Evolutionary conservation across 2,888 invertebrate species (phyloP).

Genomic region (Psococerastis gibbosa): DNA sequence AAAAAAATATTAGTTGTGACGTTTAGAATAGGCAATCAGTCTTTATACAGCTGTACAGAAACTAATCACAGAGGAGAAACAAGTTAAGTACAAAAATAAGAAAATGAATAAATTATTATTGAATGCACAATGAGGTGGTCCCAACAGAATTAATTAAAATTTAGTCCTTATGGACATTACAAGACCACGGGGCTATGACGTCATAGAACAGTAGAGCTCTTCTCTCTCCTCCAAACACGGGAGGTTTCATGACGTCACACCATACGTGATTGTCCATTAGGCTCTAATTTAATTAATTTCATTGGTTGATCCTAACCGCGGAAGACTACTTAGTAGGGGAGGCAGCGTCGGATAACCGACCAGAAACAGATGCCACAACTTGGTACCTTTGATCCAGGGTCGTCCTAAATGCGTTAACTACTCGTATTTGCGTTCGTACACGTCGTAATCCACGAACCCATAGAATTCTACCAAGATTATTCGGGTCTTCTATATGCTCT

Average conservation of each 20-base stretch:
- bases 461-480: constrained; percentile 37
- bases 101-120: neutral
- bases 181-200: no score
- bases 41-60: neutral
- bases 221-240: no score
- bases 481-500: constrained; percentile 11
- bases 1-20: neutral
- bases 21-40: neutral
- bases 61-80: neutral
- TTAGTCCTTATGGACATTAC: no score
- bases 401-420: constrained; percentile 18
- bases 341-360: neutral
- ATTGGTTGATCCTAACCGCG: no score
- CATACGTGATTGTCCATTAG: no score
- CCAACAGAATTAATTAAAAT: no score
- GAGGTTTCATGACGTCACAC: no score
- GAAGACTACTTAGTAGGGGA: neutral
- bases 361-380: neutral
- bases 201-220: no score
- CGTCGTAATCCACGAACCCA: constrained; percentile 43
- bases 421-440: constrained; percentile 32
- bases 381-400: neutral
- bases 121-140: no score
- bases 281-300: no score
- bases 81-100: neutral